Evolutionary conservation across 1,140 invertebrate genomes (phyloP), one percentile per base, ranked within the genome.

Genomic region (Drosophila mayri): DNA sequence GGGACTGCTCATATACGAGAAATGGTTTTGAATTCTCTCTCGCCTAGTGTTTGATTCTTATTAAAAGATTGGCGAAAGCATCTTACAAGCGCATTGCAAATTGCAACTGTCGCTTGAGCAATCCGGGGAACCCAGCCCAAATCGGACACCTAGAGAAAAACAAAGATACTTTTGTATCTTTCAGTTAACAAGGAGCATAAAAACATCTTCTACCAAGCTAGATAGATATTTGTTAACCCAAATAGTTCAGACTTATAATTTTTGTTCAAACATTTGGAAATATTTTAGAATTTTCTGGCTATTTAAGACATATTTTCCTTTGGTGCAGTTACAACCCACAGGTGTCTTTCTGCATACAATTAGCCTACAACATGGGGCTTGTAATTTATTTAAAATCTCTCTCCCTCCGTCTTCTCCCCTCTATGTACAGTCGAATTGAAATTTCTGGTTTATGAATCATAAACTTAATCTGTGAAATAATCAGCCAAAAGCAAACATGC

Each of bases 21-120:
- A 90, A 91, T 87, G 87, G 79, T 91, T 90, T 90, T 87, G 84
- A 91, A 81, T 87, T 91, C 85, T 90, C 84, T 85, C 84, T 85
- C 78, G 86, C 85, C 84, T 86, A 90, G 75, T 90, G 86, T 90
- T 90, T 90, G 86, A 90, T 90, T 86, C 86, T 91, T 90, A 90
- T 90, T 90, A 90, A 88, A 90, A 90, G 85, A 90, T 90, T 90
- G 85, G 74, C 85, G 81, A 90, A 84, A 88, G 81, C 85, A 60
- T 84, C 84, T 90, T 88, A 90, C 85, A 90, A 90, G 81, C 71
- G 46, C 70, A 76, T 70, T 83, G 77, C 65, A 76, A 84, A 88
- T 82, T 83, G 71, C 84, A 72, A 81, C 80, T 86, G 82, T 88
- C 84, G 75, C 76, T 75, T 70, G 64, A 75, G 57, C 60, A 70